Evolutionary conservation across 2,888 invertebrate genomes (phyloP).

Genomic region (Luperina testacea): DNA sequence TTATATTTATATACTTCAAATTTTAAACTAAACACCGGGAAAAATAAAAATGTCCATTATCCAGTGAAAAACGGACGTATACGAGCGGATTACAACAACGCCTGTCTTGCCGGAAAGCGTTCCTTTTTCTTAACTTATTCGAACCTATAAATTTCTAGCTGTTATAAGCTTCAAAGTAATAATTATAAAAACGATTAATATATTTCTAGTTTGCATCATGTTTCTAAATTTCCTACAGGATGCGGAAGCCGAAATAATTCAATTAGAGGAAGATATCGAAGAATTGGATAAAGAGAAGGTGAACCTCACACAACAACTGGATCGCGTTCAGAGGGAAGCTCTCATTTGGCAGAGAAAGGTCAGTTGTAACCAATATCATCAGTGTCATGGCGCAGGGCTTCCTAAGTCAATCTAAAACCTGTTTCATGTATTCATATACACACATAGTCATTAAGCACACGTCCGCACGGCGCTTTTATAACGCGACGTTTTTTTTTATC

Average conservation of each 20-base stretch:
- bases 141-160: neutral
- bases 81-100: neutral
- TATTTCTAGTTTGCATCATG: neutral
- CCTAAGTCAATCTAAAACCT: neutral
- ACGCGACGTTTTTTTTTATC: neutral
- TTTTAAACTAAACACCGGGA: neutral
- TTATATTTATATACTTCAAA: neutral
- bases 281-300: conserved; percentile 92
- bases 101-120: neutral
- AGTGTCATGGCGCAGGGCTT: neutral
- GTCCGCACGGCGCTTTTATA: neutral
- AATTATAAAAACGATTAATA: neutral
- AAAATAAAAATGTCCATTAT: neutral
- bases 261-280: conserved; percentile 92
- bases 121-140: neutral
- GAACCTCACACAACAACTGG: conserved; percentile 91
- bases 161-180: too few species aligned
- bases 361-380: conserved; percentile 13
- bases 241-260: conserved; percentile 92
- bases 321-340: conserved; percentile 91
- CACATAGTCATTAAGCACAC: neutral
- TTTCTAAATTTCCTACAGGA: conserved; percentile 83
- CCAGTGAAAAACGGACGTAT: neutral
- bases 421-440: neutral
- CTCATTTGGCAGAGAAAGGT: conserved; percentile 96